Conservation (phyloP, 2,113 vertebrate genomes). For the Zeus faber region DNA sequence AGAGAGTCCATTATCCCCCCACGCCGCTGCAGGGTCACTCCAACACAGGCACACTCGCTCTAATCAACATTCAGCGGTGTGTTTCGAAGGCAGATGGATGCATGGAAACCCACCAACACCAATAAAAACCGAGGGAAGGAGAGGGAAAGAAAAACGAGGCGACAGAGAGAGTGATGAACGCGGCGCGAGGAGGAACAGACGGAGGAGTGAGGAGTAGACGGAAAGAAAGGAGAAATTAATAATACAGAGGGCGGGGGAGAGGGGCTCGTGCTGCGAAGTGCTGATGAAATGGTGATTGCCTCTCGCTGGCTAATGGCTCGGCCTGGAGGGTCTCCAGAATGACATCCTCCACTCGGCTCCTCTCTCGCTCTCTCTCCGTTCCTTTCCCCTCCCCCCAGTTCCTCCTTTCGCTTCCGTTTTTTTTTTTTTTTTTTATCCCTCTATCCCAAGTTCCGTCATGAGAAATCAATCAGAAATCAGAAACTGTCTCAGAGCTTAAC, state of each 20-base stretch:
- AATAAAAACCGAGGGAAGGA: conserved; percentile 13
- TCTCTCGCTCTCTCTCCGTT: background rate
- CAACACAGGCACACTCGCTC: conserved; percentile 13
- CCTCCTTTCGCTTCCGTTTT: too few relatives aligned
- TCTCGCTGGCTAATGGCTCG: conserved; percentile 71
- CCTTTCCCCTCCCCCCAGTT: background rate
- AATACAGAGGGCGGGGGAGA: conserved; percentile 38
- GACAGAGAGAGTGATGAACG: conserved; percentile 36
- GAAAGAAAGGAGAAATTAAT: conserved; percentile 53
- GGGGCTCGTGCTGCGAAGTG: conserved; percentile 42
- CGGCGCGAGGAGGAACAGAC: conserved; percentile 52
- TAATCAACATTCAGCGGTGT: conserved; percentile 43
- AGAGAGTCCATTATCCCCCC: conserved; percentile 52
- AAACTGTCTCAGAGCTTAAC: conserved; percentile 8
- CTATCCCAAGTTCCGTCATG: conserved; percentile 6
- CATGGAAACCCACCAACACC: conserved; percentile 30
- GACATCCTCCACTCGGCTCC: conserved; percentile 28
- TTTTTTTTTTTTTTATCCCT: too few relatives aligned
- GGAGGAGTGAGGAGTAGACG: conserved; percentile 42
- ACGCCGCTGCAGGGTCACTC: conserved; percentile 26
- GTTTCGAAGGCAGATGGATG: conserved; percentile 1
- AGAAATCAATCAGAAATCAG: conserved; percentile 34
- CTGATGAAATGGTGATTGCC: conserved; percentile 76
- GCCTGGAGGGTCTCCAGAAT: conserved; percentile 59
- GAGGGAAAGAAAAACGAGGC: conserved; percentile 13